Evolutionary conservation across 2,888 invertebrate species (phyloP), one percentile per base, ranked within the genome.

Genomic region (Syrphus vitripennis): DNA sequence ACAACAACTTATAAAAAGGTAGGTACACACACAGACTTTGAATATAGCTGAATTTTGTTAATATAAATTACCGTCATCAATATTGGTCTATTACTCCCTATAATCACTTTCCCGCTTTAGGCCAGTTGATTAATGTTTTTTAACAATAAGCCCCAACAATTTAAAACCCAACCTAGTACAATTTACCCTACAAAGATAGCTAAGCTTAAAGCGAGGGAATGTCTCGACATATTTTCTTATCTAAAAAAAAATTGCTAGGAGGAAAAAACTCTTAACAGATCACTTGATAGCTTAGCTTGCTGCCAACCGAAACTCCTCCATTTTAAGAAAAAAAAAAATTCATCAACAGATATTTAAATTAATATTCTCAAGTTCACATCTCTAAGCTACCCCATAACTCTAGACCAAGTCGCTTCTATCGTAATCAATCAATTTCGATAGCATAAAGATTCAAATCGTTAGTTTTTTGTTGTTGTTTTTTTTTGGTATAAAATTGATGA

Each of bases 281-380:
- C 31, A 16, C 14, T 21, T 4, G 16, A n/a, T 31, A 7, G 37
- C 24, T 14, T 16, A 14, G 21, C 14, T 50, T n/a, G 1, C 50
- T 40, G 45, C 26, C 63, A 53, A n/a, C n/a, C 9, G 7, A 12
- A 67, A 61, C 57, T 80, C 65, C 67, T 72, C 80, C 81, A 81
- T 29, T 69, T 69, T n/a, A n/a, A n/a, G n/a, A n/a, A n/a, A n/a
- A n/a, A n/a, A n/a, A 57, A 53, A 72, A 81, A 67, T 63, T 72
- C 75, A 80, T 80, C 84, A 80, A 40, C 61, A 42, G 84, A 80
- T 84, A 77, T 76, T 84, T 84, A 84, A 84, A 84, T 84, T 84
- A 84, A 84, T 84, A 84, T 69, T 71, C 76, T 42, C 61, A 76
- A 67, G 45, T 77, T 57, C 26, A 26, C 42, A 57, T 55, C 74